Evolutionary conservation across 2,797 vertebrate species (phyloP).

Genomic region (Decapterus maruadsi): DNA sequence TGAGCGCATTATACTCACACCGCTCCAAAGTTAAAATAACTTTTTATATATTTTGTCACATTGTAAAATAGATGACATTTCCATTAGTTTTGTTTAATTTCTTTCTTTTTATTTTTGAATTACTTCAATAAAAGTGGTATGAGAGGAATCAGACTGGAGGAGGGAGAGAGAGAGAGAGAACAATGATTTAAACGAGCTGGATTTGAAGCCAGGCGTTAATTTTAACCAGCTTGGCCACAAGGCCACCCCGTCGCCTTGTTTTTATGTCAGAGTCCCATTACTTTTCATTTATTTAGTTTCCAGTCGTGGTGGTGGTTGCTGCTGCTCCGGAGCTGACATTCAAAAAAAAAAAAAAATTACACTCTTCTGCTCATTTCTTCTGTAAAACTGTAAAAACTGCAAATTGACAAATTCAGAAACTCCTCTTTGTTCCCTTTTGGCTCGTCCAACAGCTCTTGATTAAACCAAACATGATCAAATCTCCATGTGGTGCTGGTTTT

Average conservation of each 20-base stretch:
- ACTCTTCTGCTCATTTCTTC: constrained; percentile 1
- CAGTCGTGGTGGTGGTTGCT: not conserved
- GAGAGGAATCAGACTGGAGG: constrained; percentile 5
- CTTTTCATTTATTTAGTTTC: constrained; percentile 23
- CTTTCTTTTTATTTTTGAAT: not conserved
- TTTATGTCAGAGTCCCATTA: constrained; percentile 12
- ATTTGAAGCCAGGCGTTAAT: constrained; percentile 18
- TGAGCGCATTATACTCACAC: not conserved
- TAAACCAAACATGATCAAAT: constrained; percentile 22
- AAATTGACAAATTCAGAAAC: constrained; percentile 2
- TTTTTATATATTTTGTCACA: not conserved
- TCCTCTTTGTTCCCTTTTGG: not conserved
- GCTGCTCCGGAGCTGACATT: not conserved
- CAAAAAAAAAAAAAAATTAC: not conserved
- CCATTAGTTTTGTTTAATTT: constrained; percentile 4
- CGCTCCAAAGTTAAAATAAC: not conserved
- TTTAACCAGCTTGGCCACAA: constrained; percentile 28
- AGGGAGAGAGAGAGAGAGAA: not conserved
- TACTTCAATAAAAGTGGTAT: not conserved
- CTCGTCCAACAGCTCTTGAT: not conserved
- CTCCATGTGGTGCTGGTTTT: constrained; percentile 8
- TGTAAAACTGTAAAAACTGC: constrained; percentile 7
- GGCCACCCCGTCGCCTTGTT: constrained; percentile 7
- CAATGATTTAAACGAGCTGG: constrained; percentile 18
- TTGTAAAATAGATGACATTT: not conserved